Evolutionary conservation across 2,113 vertebrate genomes (phyloP), one percentile per base, ranked within the genome.

Genomic region (Symphodus melops): DNA sequence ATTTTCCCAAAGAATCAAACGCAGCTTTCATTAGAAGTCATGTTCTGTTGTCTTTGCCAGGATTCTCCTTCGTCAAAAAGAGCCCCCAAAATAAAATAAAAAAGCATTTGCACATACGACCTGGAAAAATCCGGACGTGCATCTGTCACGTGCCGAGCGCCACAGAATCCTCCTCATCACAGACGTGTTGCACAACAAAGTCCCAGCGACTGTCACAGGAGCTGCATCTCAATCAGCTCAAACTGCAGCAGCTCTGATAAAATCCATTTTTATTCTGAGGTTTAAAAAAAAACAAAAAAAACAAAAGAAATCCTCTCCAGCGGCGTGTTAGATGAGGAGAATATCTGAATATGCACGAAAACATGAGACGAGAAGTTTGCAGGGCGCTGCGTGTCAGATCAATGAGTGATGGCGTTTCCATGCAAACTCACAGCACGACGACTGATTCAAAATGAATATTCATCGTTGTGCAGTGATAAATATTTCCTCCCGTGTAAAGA

Each of bases 361-460:
- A 73, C 51, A 23, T 23, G 19, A 17, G 49, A 65, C 11, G n/a
- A 7, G 56, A 56, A 60, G 9, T 8, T 64, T 11, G 46, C 64
- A 66, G 52, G 54, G 72, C 37, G 67, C 54, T 52, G 16, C 49
- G 11, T 51, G 59, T 55, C 59, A 48, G 11, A 48, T n/a, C n/a
- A 75, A 28, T 49, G 73, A 57, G 37, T 54, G 74, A 84, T 69
- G 70, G 77, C 20, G 73, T 68, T 46, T 53, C 28, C n/a, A 20
- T 53, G 39, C 59, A 66, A 59, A 23, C 13, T 28, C 80, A 19
- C 59, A 64, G 63, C 23, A 5, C 23, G 68, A 59, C 51, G 56
- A 41, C 61, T 20, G 60, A 69, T 19, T 44, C 76, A 0, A 9
- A n/a, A 70, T 79, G 68, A 76, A 83, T 76, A 74, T 79, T 81